A percentile compares a stretch with the other conserved stretches of the same genome.
These are phyloP conservation scores for Grammomys surdaster DNA, from an alignment of 2,113 vertebrate genomes.

Conservation along the genomic window DNA sequence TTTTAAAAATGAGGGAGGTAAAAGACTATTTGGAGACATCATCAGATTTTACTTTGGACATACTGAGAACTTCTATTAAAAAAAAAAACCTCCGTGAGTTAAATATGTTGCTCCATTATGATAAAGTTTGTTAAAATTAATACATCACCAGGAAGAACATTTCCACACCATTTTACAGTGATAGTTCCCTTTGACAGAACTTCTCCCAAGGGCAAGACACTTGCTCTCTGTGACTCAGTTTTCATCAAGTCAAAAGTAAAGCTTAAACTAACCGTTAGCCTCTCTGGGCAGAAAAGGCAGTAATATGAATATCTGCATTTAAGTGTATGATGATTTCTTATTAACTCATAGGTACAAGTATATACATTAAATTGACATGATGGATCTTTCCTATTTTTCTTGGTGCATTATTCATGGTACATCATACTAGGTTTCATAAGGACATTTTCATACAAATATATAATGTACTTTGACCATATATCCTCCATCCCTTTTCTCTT, in stretches of 20 bases:
- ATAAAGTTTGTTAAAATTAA: conserved; percentile 74
- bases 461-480: neutral
- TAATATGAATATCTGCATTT: neutral
- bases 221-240: conserved; percentile 18
- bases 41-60: conserved; percentile 70
- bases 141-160: conserved; percentile 51
- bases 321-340: neutral
- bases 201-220: conserved; percentile 18
- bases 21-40: conserved; percentile 51
- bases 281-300: neutral
- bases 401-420: neutral
- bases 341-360: neutral
- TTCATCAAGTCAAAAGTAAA: conserved; percentile 33
- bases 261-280: neutral
- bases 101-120: conserved; percentile 69
- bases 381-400: neutral
- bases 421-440: neutral
- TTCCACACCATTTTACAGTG: conserved; percentile 9
- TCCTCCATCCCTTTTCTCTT: neutral
- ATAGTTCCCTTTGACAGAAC: conserved; percentile 10
- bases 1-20: conserved; percentile 37
- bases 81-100: conserved; percentile 48
- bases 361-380: neutral
- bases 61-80: conserved; percentile 58
- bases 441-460: neutral